phyloP scores from a whole-genome alignment of 2,888 invertebrate genomes.

The Pachydiplax longipennis region DNA sequence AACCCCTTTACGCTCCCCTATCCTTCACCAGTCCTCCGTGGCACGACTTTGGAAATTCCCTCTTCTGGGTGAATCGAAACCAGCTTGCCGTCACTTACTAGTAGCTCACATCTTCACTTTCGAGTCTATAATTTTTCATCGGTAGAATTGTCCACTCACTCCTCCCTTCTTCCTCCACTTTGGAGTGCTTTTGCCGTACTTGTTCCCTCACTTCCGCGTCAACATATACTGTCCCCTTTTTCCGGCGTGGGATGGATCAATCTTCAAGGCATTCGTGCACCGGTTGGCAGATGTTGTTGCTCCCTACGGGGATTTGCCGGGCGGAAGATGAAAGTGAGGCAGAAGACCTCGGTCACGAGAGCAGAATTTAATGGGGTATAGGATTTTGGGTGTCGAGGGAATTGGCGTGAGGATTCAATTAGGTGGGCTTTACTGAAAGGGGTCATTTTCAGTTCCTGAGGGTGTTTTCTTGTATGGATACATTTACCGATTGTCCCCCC shows the following conservation, averaged over 20 bases:
- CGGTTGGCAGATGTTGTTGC: background rate
- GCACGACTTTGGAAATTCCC: background rate
- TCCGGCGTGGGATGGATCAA: background rate
- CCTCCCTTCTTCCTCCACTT: background rate
- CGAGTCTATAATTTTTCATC: background rate
- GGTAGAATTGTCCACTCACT: background rate
- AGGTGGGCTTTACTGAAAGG: background rate
- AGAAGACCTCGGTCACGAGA: background rate
- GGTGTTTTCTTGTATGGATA: background rate
- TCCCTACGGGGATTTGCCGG: background rate
- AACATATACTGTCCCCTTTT: background rate
- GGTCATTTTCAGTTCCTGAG: background rate
- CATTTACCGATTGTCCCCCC: no score
- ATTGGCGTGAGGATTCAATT: background rate
- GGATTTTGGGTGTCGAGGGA: background rate
- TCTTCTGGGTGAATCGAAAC: background rate
- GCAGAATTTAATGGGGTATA: background rate
- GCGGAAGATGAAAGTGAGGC: background rate
- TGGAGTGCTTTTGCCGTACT: background rate
- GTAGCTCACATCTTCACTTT: background rate
- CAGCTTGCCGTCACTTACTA: background rate
- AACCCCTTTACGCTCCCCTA: background rate
- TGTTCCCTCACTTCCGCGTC: background rate
- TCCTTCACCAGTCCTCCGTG: background rate
- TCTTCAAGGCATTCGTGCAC: background rate